Evolutionary conservation across 1,140 invertebrate species (phyloP).

Genomic region (Pseudomyrmex concolor): DNA sequence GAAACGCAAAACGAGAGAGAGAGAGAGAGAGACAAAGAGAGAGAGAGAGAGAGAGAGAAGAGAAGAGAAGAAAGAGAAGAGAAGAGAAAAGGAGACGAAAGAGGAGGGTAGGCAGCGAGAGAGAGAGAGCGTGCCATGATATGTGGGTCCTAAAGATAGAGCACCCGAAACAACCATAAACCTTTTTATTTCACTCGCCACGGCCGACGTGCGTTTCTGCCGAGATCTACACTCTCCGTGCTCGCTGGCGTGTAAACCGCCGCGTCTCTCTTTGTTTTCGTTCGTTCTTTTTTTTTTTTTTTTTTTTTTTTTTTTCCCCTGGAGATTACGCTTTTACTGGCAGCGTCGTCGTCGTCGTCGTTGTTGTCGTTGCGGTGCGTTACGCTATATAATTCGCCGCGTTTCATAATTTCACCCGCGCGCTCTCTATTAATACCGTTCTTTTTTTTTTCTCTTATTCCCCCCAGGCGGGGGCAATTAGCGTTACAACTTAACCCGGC

Average conservation of each 20-base stretch:
- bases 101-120: constrained; percentile 48
- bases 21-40: constrained; percentile 7
- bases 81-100: neutral
- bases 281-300: neutral
- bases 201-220: constrained; percentile 54
- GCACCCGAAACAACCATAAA: constrained; percentile 80
- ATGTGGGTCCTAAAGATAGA: constrained; percentile 81
- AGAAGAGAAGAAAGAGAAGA: neutral
- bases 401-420: constrained; percentile 33
- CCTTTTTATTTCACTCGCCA: constrained; percentile 74
- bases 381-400: constrained; percentile 31
- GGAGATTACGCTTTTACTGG: constrained; percentile 38
- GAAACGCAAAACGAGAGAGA: constrained; percentile 17
- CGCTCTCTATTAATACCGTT: neutral
- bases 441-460: constrained; percentile 26
- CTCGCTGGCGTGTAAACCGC: constrained; percentile 16
- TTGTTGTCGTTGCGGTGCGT: neutral
- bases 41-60: neutral
- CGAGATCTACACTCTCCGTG: constrained; percentile 46
- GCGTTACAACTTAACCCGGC: constrained; percentile 29
- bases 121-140: constrained; percentile 72
- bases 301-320: neutral
- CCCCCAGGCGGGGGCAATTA: constrained; percentile 29
- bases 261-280: constrained; percentile 5
- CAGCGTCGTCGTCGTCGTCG: neutral